Conservation (phyloP, 2,113 vertebrate genomes). For the Grammomys dolichurus region DNA sequence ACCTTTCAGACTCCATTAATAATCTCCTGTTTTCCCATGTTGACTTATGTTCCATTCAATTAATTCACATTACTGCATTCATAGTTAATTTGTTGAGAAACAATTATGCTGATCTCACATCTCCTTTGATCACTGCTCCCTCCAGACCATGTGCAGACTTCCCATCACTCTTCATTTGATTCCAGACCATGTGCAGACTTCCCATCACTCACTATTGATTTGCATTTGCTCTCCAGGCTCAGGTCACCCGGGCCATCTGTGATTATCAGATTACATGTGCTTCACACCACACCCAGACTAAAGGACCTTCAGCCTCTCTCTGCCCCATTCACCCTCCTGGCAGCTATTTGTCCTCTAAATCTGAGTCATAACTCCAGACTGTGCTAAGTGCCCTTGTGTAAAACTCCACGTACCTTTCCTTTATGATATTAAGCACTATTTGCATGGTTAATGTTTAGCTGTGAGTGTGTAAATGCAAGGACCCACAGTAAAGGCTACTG, state of each 20-base stretch:
- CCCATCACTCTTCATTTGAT: not conserved
- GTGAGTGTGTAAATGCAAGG: not conserved
- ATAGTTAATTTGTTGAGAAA: not conserved
- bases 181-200: not conserved
- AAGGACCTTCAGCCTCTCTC: not conserved
- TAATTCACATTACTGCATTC: not conserved
- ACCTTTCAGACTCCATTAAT: not conserved
- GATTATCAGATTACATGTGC: not conserved
- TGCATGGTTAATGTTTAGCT: not conserved
- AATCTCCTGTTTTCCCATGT: not conserved
- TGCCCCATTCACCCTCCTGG: not conserved
- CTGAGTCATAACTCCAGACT: not conserved
- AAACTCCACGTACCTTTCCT: not conserved
- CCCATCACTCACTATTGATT: not conserved
- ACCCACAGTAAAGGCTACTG: not conserved
- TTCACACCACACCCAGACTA: not conserved
- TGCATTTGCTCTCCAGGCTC: not conserved
- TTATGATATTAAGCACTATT: not conserved
- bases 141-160: not conserved
- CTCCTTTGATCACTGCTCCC: not conserved
- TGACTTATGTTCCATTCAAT: not conserved
- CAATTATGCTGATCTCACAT: slow-evolving; percentile 9
- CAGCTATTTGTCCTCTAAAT: not conserved
- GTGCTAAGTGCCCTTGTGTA: not conserved
- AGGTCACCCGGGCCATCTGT: not conserved